Base-by-base conservation (phyloP, 2,113 vertebrate genomes). In the Archocentrus centrarchus region DNA sequence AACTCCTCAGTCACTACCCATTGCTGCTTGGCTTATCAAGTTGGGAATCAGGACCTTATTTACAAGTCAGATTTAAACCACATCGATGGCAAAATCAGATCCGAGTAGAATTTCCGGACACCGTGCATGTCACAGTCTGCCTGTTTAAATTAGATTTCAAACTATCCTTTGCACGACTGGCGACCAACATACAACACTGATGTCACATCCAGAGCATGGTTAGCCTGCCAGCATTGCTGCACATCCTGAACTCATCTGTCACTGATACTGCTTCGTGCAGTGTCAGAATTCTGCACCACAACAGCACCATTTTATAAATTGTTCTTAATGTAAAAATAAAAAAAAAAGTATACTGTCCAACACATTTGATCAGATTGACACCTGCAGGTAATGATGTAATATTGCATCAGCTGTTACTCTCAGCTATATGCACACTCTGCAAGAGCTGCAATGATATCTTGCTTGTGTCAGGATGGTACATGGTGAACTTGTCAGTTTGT, bases 221-320 rank as follows among this genome's bases (percentile, higher is more conserved):
- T 78, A 82, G 77, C 66, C 77, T 86, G 83, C 88, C 83, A 81
- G 82, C 80, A 18, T 15, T 44, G 55, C 78, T 80, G 68, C 76
- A 79, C 68, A 90, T 90, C 80, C 86, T 70, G 30, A 81, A 77
- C 70, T 84, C 84, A 86, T 92, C 73, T 84, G 84, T 86, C 81
- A 82, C 59, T 35, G 64, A 78, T 63, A 79, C 60, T 62, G 63
- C 84, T 73, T 70, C 60, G 75, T 76, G 63, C 5, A 15, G 50
- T 73, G 78, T 81, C 77, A 83, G 66, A 80, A 30, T 55, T 79
- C 60, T 83, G 77, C 79, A 76, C 63, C 61, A 82, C 64, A 59
- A 57, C 66, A 27, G 27, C 47, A 55, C 47, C 68, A 55, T 39
- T 39, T 18, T 18, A 47, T 27, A 68, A 18, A 14, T 30, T 35